These are phyloP conservation scores for Echinarachnius parma DNA, from an alignment of 53 echinoderm and acorn worm species.

Conservation along the genomic window DNA sequence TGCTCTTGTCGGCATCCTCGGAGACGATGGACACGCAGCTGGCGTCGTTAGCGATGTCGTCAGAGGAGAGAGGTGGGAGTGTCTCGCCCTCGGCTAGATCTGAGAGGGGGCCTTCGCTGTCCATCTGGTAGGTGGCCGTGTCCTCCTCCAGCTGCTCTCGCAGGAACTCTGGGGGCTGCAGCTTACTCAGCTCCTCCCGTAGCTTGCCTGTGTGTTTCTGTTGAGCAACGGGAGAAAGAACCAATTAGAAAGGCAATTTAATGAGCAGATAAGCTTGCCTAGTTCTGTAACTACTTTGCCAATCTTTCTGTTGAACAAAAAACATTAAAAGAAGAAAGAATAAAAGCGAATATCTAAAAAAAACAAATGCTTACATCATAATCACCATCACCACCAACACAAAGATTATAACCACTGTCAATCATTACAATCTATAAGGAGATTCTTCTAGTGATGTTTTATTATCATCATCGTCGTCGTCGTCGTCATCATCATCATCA, in stretches of 20 bases:
- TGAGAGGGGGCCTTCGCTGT: background rate
- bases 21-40: conserved; percentile 18
- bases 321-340: too few species aligned
- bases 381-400: too few species aligned
- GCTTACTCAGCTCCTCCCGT: conserved; percentile 77
- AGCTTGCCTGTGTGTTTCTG: conserved; percentile 98
- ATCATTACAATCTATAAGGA: too few species aligned
- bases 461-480: background rate
- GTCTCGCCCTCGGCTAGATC: background rate
- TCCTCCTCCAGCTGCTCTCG: conserved; percentile 12
- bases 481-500: background rate
- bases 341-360: too few species aligned
- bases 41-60: conserved; percentile 22
- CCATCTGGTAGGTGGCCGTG: background rate
- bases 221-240: background rate
- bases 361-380: too few species aligned
- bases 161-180: conserved; percentile 75
- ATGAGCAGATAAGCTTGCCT: too few species aligned
- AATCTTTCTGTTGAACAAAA: too few species aligned
- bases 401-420: too few species aligned
- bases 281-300: too few species aligned
- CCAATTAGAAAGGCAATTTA: background rate
- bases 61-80: conserved; percentile 23
- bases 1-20: conserved; percentile 46
- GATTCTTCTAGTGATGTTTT: too few species aligned